Evolutionary conservation across 2,888 invertebrate species (phyloP).

Genomic region (Hofmannophila pseudospretella): DNA sequence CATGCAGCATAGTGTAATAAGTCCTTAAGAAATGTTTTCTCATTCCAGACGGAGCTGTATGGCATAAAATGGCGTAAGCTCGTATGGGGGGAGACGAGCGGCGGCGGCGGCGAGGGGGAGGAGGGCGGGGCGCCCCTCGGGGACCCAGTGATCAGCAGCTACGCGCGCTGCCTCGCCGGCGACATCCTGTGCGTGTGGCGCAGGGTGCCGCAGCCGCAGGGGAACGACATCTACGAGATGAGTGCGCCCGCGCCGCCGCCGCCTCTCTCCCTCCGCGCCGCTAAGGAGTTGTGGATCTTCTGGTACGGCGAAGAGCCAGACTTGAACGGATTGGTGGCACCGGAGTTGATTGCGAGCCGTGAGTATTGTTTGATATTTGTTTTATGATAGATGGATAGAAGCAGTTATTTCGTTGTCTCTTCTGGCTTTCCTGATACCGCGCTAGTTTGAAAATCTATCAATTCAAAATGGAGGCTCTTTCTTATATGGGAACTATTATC

Average conservation of each 20-base stretch:
- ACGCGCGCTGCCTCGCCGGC: constrained; percentile 93
- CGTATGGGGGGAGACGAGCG: constrained; percentile 85
- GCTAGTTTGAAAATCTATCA: too few species aligned
- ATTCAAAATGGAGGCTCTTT: too few species aligned
- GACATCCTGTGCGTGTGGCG: constrained; percentile 99
- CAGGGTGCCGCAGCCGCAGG: constrained; percentile 82
- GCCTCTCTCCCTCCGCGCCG: constrained; percentile 88
- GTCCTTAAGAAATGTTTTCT: too few species aligned
- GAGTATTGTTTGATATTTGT: constrained; percentile 74
- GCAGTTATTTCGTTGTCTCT: too few species aligned
- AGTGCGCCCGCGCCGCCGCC: constrained; percentile 79
- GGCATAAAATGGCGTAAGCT: constrained; percentile 99
- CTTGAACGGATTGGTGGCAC: constrained; percentile 88
- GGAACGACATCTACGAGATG: constrained; percentile 70
- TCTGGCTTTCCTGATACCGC: too few species aligned
- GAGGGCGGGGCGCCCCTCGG: constrained; percentile 84
- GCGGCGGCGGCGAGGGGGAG: constrained; percentile 59
- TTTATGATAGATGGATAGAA: too few species aligned
- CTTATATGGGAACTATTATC: too few species aligned
- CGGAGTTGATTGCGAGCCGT: constrained; percentile 92
- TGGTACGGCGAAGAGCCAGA: constrained; percentile 99
- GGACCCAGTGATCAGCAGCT: constrained; percentile 94
- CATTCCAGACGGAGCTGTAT: constrained; percentile 96
- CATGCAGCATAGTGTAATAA: too few species aligned
- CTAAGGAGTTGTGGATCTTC: constrained; percentile 99